Conservation (phyloP, 2,113 vertebrate species). For the Dermatemys mawii region DNA sequence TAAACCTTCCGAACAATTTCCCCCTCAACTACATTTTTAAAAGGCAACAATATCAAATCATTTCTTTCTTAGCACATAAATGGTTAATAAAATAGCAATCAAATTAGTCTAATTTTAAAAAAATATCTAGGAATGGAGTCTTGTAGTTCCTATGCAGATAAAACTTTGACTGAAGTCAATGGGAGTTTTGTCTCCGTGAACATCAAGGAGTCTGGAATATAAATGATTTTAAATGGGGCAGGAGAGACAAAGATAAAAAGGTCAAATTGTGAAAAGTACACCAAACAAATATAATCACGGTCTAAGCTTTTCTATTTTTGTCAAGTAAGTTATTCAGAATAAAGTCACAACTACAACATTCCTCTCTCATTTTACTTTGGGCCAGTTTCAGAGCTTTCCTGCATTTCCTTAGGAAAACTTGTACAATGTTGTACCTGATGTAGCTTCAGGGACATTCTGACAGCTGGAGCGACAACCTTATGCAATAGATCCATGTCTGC, state of each 20-base stretch:
- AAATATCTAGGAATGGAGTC: not conserved
- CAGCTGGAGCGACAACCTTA: slow-evolving; percentile 92
- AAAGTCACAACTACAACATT: not conserved
- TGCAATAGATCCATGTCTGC: slow-evolving; percentile 95
- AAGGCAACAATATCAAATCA: not conserved
- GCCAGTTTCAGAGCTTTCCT: not conserved
- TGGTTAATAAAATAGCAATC: not conserved
- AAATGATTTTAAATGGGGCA: not conserved
- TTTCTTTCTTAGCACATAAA: not conserved
- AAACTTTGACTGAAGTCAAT: not conserved
- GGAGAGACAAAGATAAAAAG: not conserved
- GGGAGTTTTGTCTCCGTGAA: not conserved
- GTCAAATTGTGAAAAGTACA: not conserved
- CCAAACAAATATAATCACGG: not conserved
- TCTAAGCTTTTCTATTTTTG: not conserved
- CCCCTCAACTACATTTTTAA: not conserved
- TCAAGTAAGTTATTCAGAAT: not conserved
- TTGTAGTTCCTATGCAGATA: not conserved
- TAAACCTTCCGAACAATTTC: not conserved
- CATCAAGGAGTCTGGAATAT: not conserved
- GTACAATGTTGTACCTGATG: slow-evolving; percentile 87
- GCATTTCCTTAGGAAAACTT: not conserved
- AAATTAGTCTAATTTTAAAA: not conserved
- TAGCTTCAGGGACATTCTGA: slow-evolving; percentile 97
- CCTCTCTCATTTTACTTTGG: not conserved